Evolutionary conservation across 1,140 invertebrate genomes (phyloP).

Genomic region (Saxidomus purpurata): DNA sequence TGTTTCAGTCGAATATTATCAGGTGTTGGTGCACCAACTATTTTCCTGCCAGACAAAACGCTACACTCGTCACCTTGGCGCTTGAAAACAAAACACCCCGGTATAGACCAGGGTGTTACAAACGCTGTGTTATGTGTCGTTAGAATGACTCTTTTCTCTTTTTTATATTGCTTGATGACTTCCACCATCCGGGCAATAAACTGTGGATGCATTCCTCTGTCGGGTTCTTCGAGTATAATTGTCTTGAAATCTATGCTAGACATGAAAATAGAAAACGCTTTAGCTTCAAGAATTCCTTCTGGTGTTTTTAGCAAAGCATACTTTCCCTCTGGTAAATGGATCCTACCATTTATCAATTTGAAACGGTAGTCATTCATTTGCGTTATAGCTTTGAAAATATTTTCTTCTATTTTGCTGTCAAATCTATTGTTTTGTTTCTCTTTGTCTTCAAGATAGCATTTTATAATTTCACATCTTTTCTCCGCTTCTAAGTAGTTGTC

Average conservation of each 20-base stretch:
- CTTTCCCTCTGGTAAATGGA: background rate
- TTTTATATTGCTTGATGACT: background rate
- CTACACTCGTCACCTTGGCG: too few species aligned
- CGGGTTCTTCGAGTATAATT: conserved; percentile 1
- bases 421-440: background rate
- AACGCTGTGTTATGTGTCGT: background rate
- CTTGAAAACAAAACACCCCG: too few species aligned
- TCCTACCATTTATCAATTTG: background rate
- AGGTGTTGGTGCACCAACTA: too few species aligned
- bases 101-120: background rate
- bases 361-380: background rate
- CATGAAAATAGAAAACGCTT: conserved; percentile 1
- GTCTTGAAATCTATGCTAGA: background rate
- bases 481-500: background rate
- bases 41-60: too few species aligned
- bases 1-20: too few species aligned
- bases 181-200: background rate
- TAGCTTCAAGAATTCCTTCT: conserved; percentile 27
- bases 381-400: background rate
- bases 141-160: background rate
- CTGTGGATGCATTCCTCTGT: conserved; percentile 30
- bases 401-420: background rate
- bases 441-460: background rate
- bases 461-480: background rate
- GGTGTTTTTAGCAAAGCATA: conserved; percentile 15